A percentile compares a stretch with the other conserved stretches of the same genome.
phyloP scores from a whole-genome alignment of 2,113 vertebrate genomes.

The Terrapene triunguis region DNA sequence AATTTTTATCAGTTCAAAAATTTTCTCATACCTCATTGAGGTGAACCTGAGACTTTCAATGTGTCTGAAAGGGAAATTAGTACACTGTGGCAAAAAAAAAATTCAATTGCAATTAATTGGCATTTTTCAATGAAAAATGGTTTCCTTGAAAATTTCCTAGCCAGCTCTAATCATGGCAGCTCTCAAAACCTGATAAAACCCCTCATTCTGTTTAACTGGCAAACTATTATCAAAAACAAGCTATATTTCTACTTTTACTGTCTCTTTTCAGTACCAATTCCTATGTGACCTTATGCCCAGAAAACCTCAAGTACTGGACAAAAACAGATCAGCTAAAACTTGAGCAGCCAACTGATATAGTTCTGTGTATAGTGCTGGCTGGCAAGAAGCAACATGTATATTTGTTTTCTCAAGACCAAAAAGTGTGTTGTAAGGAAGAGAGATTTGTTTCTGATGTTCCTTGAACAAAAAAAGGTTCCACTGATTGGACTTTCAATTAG shows the following conservation, averaged over 20 bases:
- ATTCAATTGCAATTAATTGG: background rate
- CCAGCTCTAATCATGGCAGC: background rate
- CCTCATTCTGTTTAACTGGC: background rate
- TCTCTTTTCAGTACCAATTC: background rate
- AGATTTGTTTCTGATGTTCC: background rate
- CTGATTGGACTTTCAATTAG: background rate
- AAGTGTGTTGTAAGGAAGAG: background rate
- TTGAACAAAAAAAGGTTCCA: background rate
- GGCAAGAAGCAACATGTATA: background rate
- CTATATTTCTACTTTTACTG: background rate
- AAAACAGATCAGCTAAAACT: background rate
- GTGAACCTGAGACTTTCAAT: background rate
- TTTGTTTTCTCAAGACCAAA: background rate
- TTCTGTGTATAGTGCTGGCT: background rate
- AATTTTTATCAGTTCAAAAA: background rate
- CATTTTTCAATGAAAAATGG: background rate
- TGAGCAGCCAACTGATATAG: background rate
- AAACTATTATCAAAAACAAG: background rate
- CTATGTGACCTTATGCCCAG: background rate
- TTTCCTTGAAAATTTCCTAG: background rate
- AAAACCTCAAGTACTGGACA: background rate
- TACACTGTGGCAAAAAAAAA: background rate
- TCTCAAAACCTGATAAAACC: background rate
- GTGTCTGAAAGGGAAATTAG: background rate
- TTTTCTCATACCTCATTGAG: background rate